Conservation (phyloP, 37 sponge, comb jelly and placozoan species). For the Eunapius fragilis region DNA sequence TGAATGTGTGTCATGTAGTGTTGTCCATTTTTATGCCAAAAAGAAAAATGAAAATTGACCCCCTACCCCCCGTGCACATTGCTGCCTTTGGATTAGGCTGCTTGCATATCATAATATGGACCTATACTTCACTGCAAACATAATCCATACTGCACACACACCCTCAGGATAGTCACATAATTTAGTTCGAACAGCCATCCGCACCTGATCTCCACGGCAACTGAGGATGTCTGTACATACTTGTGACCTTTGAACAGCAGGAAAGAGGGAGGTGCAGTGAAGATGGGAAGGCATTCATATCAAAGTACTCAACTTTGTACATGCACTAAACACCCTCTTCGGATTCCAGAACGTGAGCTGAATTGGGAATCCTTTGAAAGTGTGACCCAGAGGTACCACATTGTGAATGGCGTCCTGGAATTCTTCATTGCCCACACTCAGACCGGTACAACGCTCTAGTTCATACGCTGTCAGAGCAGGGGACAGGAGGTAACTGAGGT, state of each 20-base stretch:
- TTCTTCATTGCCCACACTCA: constrained; percentile 84
- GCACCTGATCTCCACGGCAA: constrained; percentile 89
- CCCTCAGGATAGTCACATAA: constrained; percentile 90
- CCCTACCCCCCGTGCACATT: neutral
- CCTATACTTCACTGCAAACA: constrained; percentile 93
- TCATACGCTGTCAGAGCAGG: constrained; percentile 95
- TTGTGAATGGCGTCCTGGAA: constrained; percentile 91
- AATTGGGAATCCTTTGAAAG: constrained; percentile 97
- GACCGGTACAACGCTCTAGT: constrained; percentile 82
- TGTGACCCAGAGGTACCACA: constrained; percentile 84
- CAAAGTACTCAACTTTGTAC: constrained; percentile 68
- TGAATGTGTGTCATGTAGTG: neutral
- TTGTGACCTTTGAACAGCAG: constrained; percentile 62
- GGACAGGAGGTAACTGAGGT: constrained; percentile 81
- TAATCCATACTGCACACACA: constrained; percentile 92
- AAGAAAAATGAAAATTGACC: neutral
- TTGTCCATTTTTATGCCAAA: neutral
- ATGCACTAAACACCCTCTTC: constrained; percentile 70
- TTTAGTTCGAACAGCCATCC: constrained; percentile 80
- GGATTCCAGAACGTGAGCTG: constrained; percentile 85
- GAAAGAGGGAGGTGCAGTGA: neutral
- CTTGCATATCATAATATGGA: constrained; percentile 62
- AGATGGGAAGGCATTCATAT: neutral
- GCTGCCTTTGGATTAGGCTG: neutral
- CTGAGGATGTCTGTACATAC: constrained; percentile 89